Evolutionary conservation across 64 coral and sea anemone genomes (phyloP).

Genomic region (Cladopsammia gracilis): DNA sequence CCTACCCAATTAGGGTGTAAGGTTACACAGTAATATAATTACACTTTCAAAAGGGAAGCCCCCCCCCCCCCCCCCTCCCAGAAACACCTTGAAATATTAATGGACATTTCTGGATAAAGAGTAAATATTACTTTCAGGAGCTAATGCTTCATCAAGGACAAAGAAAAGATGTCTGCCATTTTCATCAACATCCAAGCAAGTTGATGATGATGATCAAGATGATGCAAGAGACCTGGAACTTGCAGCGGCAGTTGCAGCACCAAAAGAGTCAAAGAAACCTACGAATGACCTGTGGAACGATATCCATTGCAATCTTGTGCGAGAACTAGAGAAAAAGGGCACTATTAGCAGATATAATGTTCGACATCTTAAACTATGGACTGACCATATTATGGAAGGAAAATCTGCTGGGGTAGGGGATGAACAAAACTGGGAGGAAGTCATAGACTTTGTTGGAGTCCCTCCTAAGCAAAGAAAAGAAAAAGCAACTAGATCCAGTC

Average conservation of each 20-base stretch:
- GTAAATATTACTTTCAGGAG: no score
- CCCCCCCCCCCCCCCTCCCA: no score
- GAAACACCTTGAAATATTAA: no score
- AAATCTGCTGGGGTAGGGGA: conserved; percentile 44
- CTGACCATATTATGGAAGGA: conserved; percentile 10
- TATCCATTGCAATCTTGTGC: conserved; percentile 16
- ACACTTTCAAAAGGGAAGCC: no score
- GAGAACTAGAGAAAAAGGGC: conserved; percentile 47
- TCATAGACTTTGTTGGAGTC: conserved; percentile 29
- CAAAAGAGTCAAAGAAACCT: conserved; percentile 14
- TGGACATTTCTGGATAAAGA: no score
- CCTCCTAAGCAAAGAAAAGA: conserved; percentile 29
- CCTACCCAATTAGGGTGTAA: no score
- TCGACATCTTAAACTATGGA: conserved; percentile 48
- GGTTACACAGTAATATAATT: no score
- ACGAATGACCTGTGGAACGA: conserved; percentile 46
- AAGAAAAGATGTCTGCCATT: no score
- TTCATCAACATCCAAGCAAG: no score
- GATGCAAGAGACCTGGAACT: conserved; percentile 34
- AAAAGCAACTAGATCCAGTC: conserved; percentile 15
- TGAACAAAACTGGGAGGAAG: conserved; percentile 47
- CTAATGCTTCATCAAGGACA: no score
- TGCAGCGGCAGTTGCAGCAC: conserved; percentile 8
- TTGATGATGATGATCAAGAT: no score
- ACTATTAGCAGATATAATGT: conserved; percentile 33